A percentile compares a stretch with the other conserved stretches of the same genome.
These are phyloP conservation scores for Wasmannia auropunctata DNA, from an alignment of 1,140 invertebrate genomes.

Conservation along the genomic window DNA sequence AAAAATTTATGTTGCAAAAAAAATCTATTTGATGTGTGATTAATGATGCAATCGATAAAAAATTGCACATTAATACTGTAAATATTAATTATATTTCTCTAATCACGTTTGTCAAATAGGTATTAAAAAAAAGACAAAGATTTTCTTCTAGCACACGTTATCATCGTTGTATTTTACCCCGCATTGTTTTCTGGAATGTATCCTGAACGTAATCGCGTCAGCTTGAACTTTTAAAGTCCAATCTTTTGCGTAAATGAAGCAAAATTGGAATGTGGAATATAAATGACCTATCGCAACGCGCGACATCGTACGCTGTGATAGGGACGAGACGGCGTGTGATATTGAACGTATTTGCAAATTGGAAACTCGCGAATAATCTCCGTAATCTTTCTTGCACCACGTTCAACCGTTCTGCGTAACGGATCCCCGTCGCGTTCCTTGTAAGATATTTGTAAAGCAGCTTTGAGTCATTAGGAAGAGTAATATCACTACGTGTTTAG, in stretches of 20 bases:
- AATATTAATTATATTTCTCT: not conserved
- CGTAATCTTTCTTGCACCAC: slow-evolving; percentile 65
- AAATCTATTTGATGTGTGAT: not conserved
- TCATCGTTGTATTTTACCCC: not conserved
- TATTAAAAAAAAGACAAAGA: not conserved
- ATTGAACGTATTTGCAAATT: slow-evolving; percentile 63
- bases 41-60: not conserved
- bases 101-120: not conserved
- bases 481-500: slow-evolving; percentile 32
- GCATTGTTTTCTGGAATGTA: not conserved
- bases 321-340: slow-evolving; percentile 6
- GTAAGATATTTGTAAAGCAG: slow-evolving; percentile 45
- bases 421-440: not conserved
- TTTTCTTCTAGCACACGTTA: not conserved
- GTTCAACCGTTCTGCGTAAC: not conserved
- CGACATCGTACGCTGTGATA: slow-evolving; percentile 21
- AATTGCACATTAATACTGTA: not conserved
- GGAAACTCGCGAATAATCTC: slow-evolving; percentile 67
- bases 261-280: slow-evolving; percentile 70
- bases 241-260: slow-evolving; percentile 72
- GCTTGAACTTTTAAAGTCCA: slow-evolving; percentile 55
- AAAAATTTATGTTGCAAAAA: not conserved
- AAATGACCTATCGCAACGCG: slow-evolving; percentile 64
- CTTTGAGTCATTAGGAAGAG: slow-evolving; percentile 39
- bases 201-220: slow-evolving; percentile 11